Evolutionary conservation across 1,140 invertebrate genomes (phyloP).

Genomic region (Globodera ellingtonae): DNA sequence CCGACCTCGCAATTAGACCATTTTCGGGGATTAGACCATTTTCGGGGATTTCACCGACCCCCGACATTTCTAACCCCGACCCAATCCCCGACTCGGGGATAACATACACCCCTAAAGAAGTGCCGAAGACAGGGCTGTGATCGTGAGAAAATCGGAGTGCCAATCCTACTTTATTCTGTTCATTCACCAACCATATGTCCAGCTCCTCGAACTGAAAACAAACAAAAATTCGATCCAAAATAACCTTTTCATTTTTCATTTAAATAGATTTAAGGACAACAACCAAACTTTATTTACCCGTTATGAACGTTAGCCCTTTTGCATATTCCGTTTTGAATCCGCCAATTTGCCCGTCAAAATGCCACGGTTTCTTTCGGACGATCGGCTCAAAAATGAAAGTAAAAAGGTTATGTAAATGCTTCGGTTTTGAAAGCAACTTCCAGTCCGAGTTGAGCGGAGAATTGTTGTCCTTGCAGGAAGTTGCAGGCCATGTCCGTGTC

Average conservation of each 20-base stretch:
- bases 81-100: too few species aligned
- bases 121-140: too few species aligned
- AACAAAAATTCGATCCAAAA: too few species aligned
- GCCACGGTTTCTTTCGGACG: conserved; percentile 62
- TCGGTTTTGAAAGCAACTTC: neutral
- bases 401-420: neutral
- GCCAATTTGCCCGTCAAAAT: conserved; percentile 59
- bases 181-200: conserved; percentile 16
- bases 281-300: conserved; percentile 8
- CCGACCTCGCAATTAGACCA: too few species aligned
- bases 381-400: conserved; percentile 30
- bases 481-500: conserved; percentile 72
- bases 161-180: too few species aligned
- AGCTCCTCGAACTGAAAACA: conserved; percentile 21
- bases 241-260: neutral
- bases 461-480: conserved; percentile 64
- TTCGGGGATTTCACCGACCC: neutral
- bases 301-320: conserved; percentile 62
- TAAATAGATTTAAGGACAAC: neutral
- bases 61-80: too few species aligned
- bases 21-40: neutral
- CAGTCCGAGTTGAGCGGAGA: conserved; percentile 53
- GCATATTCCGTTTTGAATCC: conserved; percentile 64
- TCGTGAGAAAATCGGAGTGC: too few species aligned
- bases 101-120: too few species aligned